Evolutionary conservation across 2,797 vertebrate species (phyloP), one percentile per base, ranked within the genome.

Genomic region (Knipowitschia caucasica): DNA sequence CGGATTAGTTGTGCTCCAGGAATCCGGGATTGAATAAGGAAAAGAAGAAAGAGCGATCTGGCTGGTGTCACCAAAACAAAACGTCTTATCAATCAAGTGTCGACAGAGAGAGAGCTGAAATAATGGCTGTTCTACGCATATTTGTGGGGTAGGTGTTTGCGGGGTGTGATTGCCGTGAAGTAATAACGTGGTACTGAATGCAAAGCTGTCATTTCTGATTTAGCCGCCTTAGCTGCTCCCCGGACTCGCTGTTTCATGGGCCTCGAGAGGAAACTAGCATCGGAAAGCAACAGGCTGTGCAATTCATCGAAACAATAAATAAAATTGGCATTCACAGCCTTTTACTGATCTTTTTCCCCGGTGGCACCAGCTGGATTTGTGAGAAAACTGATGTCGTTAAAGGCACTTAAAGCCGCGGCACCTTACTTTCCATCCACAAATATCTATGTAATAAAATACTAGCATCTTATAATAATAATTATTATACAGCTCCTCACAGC

Each of bases 1-100:
- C 42, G 85, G 88, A 91, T 90, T 90, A 88, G 88, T 86, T 83
- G 88, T 85, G 84, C 85, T 84, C 67, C 81, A 71, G 80, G 80
- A 78, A 56, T 44, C 38, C 68, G 61, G 78, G 81, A 86, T 87
- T 86, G 85, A 85, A 85, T 75, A 67, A 73, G 70, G 69, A 63
- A 67, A 73, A 67, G 67, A 62, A 66, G 63, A 59, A 64, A 59
- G 60, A 82, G 65, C 62, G 77, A 82, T 85, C 77, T 76, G 65
- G 67, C 65, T 60, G 79, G 82, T 62, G 69, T 85, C 81, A 63
- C 54, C 68, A 69, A 81, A 85, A 84, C 83, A 81, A 85, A 85
- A 84, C 73, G 67, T 79, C 76, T 83, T 84, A 83, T 89, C 86
- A 84, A 84, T 88, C 87, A 86, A 59, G 66, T 74, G 75, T 67